Percentiles rank a stretch among this genome's conserved stretches.
phyloP scores from a whole-genome alignment of 2,888 invertebrate species.

The Amphipyra tragopoginis region DNA sequence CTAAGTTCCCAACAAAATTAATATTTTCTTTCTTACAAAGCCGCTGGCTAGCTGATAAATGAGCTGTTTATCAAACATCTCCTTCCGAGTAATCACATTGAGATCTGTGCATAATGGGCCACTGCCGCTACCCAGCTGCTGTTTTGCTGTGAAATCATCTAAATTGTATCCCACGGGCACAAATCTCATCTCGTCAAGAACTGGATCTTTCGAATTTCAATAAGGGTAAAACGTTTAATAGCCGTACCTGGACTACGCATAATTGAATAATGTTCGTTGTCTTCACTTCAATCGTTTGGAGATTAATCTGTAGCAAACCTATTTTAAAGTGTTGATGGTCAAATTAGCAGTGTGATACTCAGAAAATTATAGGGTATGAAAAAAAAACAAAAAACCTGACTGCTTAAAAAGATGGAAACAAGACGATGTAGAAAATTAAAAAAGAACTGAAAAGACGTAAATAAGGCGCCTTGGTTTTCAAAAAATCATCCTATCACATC shows the following conservation, averaged over 20 bases:
- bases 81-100: conserved; percentile 80
- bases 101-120: conserved; percentile 76
- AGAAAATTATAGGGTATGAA: conserved; percentile 18
- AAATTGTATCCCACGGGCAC: conserved; percentile 82
- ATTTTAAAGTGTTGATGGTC: conserved; percentile 37
- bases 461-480: no score
- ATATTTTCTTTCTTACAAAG: conserved; percentile 56
- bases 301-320: conserved; percentile 33
- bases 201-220: conserved; percentile 78
- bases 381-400: no score
- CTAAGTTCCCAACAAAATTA: conserved; percentile 52
- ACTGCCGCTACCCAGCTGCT: conserved; percentile 79
- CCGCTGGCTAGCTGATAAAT: conserved; percentile 84
- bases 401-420: no score
- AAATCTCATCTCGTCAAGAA: conserved; percentile 79
- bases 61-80: conserved; percentile 85
- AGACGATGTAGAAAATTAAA: no score
- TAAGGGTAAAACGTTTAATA: conserved; percentile 73
- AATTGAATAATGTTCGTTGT: conserved; percentile 52
- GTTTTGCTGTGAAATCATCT: conserved; percentile 78
- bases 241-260: conserved; percentile 53
- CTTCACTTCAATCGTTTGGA: conserved; percentile 41
- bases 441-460: no score
- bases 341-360: conserved; percentile 14
- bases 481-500: no score